phyloP scores from a whole-genome alignment of 2,113 vertebrate genomes.

The Gymnorhina tibicen region DNA sequence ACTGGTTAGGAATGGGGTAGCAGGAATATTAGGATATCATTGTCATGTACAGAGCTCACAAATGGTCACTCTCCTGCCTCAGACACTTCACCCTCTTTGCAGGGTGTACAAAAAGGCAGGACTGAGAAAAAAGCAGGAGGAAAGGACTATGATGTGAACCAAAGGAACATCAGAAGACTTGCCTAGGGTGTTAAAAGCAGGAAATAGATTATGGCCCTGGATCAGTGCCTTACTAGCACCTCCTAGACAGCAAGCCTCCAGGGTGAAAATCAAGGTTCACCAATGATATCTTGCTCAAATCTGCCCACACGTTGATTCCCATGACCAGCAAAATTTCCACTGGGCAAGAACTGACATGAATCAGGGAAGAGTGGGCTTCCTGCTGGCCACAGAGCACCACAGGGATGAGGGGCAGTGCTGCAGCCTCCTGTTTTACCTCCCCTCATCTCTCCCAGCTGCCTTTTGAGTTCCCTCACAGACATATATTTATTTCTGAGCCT shows the following conservation, averaged over 20 bases:
- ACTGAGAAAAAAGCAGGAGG: neutral
- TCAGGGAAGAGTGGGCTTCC: neutral
- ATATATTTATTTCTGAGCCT: neutral
- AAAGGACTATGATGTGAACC: neutral
- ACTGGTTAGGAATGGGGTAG: neutral
- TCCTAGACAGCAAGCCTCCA: neutral
- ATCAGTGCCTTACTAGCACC: neutral
- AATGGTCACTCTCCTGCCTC: neutral
- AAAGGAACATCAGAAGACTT: neutral
- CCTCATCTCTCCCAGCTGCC: neutral
- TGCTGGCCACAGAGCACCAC: neutral
- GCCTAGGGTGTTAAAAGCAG: neutral
- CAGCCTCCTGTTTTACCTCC: neutral
- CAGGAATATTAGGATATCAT: neutral
- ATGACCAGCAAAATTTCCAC: neutral
- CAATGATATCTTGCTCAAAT: neutral
- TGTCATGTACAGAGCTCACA: neutral
- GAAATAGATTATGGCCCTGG: neutral
- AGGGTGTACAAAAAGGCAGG: neutral
- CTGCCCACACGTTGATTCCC: fast-evolving
- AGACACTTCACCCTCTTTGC: neutral
- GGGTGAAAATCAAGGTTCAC: neutral
- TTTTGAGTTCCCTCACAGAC: neutral
- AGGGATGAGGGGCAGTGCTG: neutral
- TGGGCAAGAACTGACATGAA: neutral